A percentile compares a stretch with the other conserved stretches of the same genome.
Conservation (phyloP, 2,888 invertebrate species). For the Labia minor region DNA sequence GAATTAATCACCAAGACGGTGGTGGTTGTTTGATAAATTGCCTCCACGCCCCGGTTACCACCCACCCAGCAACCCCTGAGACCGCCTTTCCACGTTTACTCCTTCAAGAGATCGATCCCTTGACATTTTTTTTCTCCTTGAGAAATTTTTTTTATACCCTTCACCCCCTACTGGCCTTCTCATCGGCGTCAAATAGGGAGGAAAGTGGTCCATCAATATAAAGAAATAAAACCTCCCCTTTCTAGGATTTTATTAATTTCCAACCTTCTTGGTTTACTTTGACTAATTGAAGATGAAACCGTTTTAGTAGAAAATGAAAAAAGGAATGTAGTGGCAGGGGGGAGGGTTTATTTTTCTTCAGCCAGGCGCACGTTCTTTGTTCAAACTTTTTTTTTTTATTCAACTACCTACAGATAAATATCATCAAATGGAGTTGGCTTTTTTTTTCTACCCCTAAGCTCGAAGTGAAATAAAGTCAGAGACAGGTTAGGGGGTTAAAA, state of each 20-base stretch:
- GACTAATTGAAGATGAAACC: no score
- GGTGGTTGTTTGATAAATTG: conserved; percentile 8
- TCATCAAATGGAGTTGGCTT: no score
- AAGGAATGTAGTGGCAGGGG: no score
- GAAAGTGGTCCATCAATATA: background rate
- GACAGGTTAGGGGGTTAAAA: no score
- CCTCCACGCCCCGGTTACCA: background rate
- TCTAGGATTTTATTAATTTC: background rate
- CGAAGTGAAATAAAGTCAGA: no score
- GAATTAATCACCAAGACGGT: conserved; percentile 8
- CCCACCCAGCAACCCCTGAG: background rate
- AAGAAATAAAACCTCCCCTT: background rate
- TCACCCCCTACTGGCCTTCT: no score
- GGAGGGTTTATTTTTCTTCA: no score
- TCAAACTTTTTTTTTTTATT: no score
- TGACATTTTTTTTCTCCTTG: background rate
- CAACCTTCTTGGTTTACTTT: background rate
- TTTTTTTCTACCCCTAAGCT: no score
- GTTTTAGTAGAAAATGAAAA: background rate
- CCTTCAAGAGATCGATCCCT: background rate
- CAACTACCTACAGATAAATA: no score
- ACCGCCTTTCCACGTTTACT: background rate
- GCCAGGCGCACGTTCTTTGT: no score
- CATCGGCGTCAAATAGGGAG: background rate
- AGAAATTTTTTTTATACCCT: background rate